Evolutionary conservation across 2,888 invertebrate genomes (phyloP).

Genomic region (Marronus borbonicus): DNA sequence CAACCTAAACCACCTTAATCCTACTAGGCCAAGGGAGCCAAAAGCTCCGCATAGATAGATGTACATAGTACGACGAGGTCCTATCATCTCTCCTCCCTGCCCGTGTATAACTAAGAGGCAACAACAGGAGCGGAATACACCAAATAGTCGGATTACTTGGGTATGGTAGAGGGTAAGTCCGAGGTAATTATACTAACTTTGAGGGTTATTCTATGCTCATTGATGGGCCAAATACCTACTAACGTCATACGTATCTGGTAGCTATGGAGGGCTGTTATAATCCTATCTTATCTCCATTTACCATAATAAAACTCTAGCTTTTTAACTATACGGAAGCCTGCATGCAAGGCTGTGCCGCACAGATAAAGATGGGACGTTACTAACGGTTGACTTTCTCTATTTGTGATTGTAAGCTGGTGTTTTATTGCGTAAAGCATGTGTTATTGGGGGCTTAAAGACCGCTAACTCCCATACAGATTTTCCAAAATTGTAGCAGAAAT

Average conservation of each 20-base stretch:
- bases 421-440: conserved; percentile 4
- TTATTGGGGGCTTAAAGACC: not conserved
- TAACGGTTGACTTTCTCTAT: conserved; percentile 44
- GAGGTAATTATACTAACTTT: conserved; percentile 68
- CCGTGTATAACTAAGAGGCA: conserved; percentile 38
- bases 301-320: conserved; percentile 62
- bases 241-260: conserved; percentile 36
- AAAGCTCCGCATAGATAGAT: conserved; percentile 61
- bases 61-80: conserved; percentile 57
- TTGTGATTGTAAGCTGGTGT: conserved; percentile 31
- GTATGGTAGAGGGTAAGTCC: conserved; percentile 65
- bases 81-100: not conserved
- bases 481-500: too few relatives aligned
- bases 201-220: conserved; percentile 69
- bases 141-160: conserved; percentile 68
- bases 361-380: conserved; percentile 40
- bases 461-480: too few relatives aligned
- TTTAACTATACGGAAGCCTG: conserved; percentile 52
- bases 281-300: conserved; percentile 67
- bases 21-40: conserved; percentile 61
- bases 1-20: conserved; percentile 71
- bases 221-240: conserved; percentile 59
- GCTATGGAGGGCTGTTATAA: conserved; percentile 61
- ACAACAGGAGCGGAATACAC: conserved; percentile 56
- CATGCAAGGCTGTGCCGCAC: conserved; percentile 19